Evolutionary conservation across 2,888 invertebrate genomes (phyloP), one percentile per base, ranked within the genome.

Genomic region (Molorchus minor): DNA sequence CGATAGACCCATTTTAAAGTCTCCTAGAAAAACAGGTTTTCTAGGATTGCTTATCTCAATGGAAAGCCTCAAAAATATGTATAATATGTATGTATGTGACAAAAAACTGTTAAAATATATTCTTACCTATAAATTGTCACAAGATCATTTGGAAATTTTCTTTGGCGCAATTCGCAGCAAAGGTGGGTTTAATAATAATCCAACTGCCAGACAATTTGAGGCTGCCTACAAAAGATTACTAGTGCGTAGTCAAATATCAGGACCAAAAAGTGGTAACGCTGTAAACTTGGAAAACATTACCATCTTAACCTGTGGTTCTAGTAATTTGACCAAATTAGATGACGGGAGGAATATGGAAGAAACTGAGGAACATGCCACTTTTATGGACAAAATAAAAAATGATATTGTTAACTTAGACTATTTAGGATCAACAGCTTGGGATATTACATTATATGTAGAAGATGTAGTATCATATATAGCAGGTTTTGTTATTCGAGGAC

Each of bases 11-110:
- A 25, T 59, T 40, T 44, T 55, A 21, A 7, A 45, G 12, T 49
- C 49, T 12, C 15, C 13, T 12, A 47, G 40, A 21, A 62, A 59
- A 53, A 61, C 58, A 19, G 61, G 61, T 1, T 64, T 59, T 57
- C 21, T 62, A 17, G 66, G 62, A 2, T 60, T 64, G 25, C 17
- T 64, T 17, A 40, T 66, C 19, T 54, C 46, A n/a, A 58, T 64
- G n/a, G 16, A 30, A 10, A 67, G 62, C 45, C 29, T 57, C 8
- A 35, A 45, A 54, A 8, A 10, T 20, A 16, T 61, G 4, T 67
- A 56, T 41, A 10, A 36, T 8, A n/a, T 56, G 10, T 40, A 47
- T 46, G 56, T 64, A 5, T 35, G 17, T 12, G 36, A 17, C n/a
- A 46, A 10, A 35, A 35, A 40, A 7, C 19, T 47, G 12, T 30